Evolutionary conservation across 2,113 vertebrate genomes (phyloP).

Genomic region (Amphilophus citrinellus): DNA sequence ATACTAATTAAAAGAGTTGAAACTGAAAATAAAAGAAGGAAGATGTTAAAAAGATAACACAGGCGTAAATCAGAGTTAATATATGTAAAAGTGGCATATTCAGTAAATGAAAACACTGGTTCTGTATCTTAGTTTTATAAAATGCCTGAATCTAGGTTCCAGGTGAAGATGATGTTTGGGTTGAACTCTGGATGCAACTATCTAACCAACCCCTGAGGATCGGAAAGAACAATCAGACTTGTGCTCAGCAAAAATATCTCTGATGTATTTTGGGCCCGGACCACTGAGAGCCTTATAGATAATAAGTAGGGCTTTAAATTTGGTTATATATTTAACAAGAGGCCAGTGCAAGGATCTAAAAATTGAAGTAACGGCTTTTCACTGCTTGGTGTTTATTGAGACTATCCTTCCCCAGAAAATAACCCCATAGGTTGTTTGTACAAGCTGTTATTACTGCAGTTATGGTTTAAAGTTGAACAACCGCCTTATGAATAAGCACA

Average conservation of each 20-base stretch:
- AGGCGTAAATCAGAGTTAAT: not conserved
- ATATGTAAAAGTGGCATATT: not conserved
- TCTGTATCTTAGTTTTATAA: not conserved
- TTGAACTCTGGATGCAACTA: not conserved
- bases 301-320: not conserved
- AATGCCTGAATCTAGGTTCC: not conserved
- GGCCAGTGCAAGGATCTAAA: not conserved
- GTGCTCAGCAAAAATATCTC: not conserved
- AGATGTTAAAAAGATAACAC: too few species aligned
- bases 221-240: not conserved
- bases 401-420: not conserved
- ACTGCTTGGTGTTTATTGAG: not conserved
- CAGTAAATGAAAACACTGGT: not conserved
- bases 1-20: not conserved
- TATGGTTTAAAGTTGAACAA: not conserved
- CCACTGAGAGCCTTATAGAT: not conserved
- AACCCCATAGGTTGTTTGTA: not conserved
- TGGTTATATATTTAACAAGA: not conserved
- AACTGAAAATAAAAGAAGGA: accelerated
- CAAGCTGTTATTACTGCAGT: not conserved
- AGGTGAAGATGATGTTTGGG: not conserved
- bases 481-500: not conserved
- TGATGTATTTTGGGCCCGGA: not conserved
- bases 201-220: not conserved
- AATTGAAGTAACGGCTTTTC: not conserved